Percentiles rank a stretch among this genome's conserved stretches.
phyloP scores from a whole-genome alignment of 2,888 invertebrate genomes.

The Seladonia tumulorum region DNA sequence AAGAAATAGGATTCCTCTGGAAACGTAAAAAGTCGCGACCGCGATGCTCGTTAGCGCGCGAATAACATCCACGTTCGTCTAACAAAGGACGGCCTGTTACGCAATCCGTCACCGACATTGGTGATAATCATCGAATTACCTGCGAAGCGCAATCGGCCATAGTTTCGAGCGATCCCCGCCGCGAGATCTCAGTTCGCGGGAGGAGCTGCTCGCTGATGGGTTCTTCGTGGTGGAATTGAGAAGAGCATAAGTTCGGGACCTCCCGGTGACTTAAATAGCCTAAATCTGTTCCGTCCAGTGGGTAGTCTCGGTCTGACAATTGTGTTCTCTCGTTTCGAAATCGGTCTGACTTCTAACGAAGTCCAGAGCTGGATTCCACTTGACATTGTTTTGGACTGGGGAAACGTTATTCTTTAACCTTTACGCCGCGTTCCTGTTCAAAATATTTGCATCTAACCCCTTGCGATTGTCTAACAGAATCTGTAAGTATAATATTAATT shows the following conservation, averaged over 20 bases:
- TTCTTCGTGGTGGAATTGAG: background rate
- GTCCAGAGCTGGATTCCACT: no score
- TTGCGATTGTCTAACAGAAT: no score
- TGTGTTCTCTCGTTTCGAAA: background rate
- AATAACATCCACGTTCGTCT: slow-evolving; percentile 34
- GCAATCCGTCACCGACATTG: slow-evolving; percentile 68
- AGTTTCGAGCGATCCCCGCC: slow-evolving; percentile 60
- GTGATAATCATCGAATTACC: slow-evolving; percentile 77
- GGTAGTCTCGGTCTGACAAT: background rate
- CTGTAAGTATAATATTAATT: no score
- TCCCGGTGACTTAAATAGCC: background rate
- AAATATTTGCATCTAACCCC: no score
- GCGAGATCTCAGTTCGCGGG: slow-evolving; percentile 27
- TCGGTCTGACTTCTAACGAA: background rate
- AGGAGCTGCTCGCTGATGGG: slow-evolving; percentile 6
- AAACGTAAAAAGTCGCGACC: background rate
- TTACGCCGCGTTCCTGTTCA: no score
- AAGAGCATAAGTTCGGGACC: background rate
- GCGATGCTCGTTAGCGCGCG: slow-evolving; percentile 19
- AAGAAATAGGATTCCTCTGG: background rate
- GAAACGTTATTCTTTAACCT: no score
- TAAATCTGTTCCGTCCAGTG: background rate
- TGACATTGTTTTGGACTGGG: no score
- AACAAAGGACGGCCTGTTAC: slow-evolving; percentile 63
- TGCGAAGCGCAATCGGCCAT: slow-evolving; percentile 55